Conservation (phyloP, 2,888 invertebrate genomes). For the Diaprepes abbreviatus region DNA sequence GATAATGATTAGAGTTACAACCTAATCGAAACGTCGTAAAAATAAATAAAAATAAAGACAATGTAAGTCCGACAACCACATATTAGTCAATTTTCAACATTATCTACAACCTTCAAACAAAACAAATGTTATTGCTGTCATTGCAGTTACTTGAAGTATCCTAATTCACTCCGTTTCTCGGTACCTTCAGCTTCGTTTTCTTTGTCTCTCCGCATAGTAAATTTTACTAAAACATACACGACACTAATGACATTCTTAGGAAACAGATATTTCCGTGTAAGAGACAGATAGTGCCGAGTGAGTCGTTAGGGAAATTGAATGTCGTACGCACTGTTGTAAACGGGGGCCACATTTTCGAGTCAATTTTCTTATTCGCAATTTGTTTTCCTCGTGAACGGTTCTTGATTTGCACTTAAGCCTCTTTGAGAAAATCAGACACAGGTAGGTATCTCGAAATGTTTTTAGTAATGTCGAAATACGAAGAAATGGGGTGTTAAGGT, state of each 20-base stretch:
- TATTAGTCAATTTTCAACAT: no score
- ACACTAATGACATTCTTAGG: constrained; percentile 38
- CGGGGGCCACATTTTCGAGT: constrained; percentile 44
- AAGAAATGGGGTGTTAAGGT: neutral
- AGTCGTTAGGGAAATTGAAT: constrained; percentile 49
- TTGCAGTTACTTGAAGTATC: no score
- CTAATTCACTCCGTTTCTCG: no score
- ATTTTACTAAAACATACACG: constrained; percentile 28
- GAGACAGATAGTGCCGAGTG: constrained; percentile 44
- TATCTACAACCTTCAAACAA: no score
- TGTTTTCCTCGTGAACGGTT: constrained; percentile 39
- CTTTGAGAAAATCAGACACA: constrained; percentile 44
- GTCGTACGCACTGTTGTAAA: constrained; percentile 44
- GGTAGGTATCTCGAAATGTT: constrained; percentile 32
- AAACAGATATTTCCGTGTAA: constrained; percentile 41
- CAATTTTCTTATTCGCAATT: constrained; percentile 47
- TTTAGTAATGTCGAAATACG: neutral
- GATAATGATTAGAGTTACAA: no score
- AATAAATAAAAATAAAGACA: no score
- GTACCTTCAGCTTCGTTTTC: no score
- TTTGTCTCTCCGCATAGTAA: constrained; percentile 3
- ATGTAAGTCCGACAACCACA: no score
- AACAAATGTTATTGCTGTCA: no score
- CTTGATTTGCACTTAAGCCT: constrained; percentile 40
- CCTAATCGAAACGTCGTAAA: no score